Percentiles rank a stretch among this genome's conserved stretches.
These are phyloP conservation scores for Phodopus roborovskii DNA, from an alignment of 2,113 vertebrate species.

Conservation along the genomic window DNA sequence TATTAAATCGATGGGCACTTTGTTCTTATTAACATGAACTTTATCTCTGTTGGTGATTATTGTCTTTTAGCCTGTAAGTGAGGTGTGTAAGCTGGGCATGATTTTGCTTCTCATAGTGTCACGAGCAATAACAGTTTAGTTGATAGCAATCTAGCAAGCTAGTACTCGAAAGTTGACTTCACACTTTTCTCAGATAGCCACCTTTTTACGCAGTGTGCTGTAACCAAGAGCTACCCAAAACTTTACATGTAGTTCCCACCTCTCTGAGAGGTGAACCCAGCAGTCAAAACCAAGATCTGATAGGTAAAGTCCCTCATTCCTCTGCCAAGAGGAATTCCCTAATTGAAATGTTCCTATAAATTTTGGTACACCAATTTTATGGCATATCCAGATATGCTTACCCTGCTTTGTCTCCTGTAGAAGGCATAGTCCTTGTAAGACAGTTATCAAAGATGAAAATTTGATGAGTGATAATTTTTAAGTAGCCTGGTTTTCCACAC, in stretches of 20 bases:
- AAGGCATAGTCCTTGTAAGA: slow-evolving; percentile 31
- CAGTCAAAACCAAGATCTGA: not conserved
- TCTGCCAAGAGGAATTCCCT: slow-evolving; percentile 32
- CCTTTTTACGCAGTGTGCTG: not conserved
- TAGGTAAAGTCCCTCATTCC: slow-evolving; percentile 34
- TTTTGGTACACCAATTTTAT: slow-evolving; percentile 45
- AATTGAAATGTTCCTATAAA: slow-evolving; percentile 25
- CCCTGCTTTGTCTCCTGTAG: slow-evolving; percentile 22
- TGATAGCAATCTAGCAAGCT: slow-evolving; percentile 29
- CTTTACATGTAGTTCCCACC: slow-evolving; percentile 16
- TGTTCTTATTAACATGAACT: not conserved
- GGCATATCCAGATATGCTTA: not conserved
- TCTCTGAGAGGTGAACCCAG: slow-evolving; percentile 43
- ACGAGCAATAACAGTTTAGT: not conserved
- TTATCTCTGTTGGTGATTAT: not conserved
- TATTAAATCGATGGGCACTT: not conserved
- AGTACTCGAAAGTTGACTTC: not conserved
- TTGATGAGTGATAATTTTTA: slow-evolving; percentile 71
- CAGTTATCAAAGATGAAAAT: slow-evolving; percentile 58
- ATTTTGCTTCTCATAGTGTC: slow-evolving; percentile 50
- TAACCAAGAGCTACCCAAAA: slow-evolving; percentile 22
- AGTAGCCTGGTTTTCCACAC: slow-evolving; percentile 77
- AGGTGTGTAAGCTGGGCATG: not conserved
- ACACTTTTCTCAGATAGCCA: slow-evolving; percentile 25
- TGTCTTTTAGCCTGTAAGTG: not conserved